phyloP scores from a whole-genome alignment of 2,888 invertebrate species.

The Brachyopa scutellaris region DNA sequence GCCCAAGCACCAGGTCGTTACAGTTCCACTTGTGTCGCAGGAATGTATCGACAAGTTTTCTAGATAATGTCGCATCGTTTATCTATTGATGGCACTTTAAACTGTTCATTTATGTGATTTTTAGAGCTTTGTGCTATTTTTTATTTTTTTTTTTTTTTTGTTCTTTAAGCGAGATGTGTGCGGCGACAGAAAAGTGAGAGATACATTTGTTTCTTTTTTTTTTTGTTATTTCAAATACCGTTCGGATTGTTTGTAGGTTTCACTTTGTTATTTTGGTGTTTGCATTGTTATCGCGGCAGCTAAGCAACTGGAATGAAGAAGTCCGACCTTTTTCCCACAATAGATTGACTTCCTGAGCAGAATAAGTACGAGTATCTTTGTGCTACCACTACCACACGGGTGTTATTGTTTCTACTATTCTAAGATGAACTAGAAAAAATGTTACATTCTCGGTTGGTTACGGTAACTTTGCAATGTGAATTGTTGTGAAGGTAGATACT shows the following conservation, averaged over 20 bases:
- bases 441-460: neutral
- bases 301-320: slow-evolving; percentile 35
- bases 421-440: slow-evolving; percentile 29
- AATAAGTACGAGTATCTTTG: slow-evolving; percentile 31
- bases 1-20: slow-evolving; percentile 29
- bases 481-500: neutral
- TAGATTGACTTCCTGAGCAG: slow-evolving; percentile 48
- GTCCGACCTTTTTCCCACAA: slow-evolving; percentile 37
- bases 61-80: slow-evolving; percentile 71
- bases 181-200: slow-evolving; percentile 21
- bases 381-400: too few relatives aligned
- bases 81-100: slow-evolving; percentile 72
- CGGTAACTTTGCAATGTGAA: neutral
- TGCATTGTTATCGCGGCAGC: slow-evolving; percentile 35
- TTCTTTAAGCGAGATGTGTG: slow-evolving; percentile 11
- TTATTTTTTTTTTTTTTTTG: slow-evolving; percentile 4
- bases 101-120: slow-evolving; percentile 72
- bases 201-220: slow-evolving; percentile 32
- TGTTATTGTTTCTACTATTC: neutral
- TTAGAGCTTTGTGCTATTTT: slow-evolving; percentile 71
- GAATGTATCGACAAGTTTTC: slow-evolving; percentile 52
- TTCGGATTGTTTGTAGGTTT: slow-evolving; percentile 48
- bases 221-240: slow-evolving; percentile 58
- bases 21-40: slow-evolving; percentile 62
- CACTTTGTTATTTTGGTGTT: slow-evolving; percentile 64